Percentiles rank a stretch among this genome's conserved stretches.
Conservation (phyloP, 92 coral and sea anemone species). For the Palythoa caribaeorum region DNA sequence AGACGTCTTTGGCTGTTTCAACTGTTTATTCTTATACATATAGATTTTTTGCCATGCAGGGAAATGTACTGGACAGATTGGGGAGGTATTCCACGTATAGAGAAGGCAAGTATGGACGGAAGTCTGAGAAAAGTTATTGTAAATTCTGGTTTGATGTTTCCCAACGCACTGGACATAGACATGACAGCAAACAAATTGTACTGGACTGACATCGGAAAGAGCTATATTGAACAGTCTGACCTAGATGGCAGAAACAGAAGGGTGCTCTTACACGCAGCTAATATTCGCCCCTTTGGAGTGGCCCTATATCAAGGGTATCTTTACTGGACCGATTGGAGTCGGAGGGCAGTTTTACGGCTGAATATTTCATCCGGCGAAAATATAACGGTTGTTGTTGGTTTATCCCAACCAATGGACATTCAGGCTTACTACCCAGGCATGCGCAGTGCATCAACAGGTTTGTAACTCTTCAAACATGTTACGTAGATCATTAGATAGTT, state of each 20-base stretch:
- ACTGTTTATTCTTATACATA: no score
- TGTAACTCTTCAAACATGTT: neutral
- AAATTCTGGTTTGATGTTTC: conserved; percentile 6
- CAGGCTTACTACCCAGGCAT: neutral
- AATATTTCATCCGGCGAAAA: neutral
- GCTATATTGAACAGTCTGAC: conserved; percentile 20
- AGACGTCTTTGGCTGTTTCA: no score
- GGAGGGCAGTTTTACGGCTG: conserved; percentile 21
- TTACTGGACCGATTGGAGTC: conserved; percentile 41
- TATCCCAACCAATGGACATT: conserved; percentile 13
- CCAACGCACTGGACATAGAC: conserved; percentile 25
- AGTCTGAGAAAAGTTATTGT: conserved; percentile 37
- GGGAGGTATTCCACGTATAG: conserved; percentile 57
- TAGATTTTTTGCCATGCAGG: conserved; percentile 4
- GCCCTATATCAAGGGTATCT: conserved; percentile 8
- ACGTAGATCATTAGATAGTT: neutral
- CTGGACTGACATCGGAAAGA: conserved; percentile 58
- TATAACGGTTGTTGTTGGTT: conserved; percentile 14
- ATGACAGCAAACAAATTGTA: conserved; percentile 20
- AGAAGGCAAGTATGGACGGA: conserved; percentile 58
- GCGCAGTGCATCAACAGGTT: neutral
- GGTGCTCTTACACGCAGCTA: neutral
- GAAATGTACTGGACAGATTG: conserved; percentile 67
- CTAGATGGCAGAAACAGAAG: conserved; percentile 34
- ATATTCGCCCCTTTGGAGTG: conserved; percentile 33